phyloP scores from a whole-genome alignment of 2,888 invertebrate species.

The Himalopsyche japonica region DNA sequence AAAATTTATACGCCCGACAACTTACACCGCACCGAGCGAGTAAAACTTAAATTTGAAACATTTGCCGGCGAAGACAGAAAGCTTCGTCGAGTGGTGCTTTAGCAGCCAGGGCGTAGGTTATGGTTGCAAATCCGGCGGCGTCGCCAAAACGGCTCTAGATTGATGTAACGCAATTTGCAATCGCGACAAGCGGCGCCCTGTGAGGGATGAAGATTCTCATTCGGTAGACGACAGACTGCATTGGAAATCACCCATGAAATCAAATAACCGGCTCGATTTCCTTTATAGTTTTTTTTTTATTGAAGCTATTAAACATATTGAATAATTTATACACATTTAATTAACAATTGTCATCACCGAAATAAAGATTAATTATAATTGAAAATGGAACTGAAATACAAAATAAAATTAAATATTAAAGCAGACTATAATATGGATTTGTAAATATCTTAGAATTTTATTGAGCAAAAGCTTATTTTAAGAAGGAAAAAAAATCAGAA shows the following conservation, averaged over 20 bases:
- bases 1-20: neutral
- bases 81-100: neutral
- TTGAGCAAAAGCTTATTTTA: too few relatives aligned
- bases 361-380: too few relatives aligned
- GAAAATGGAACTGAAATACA: too few relatives aligned
- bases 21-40: neutral
- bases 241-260: conserved; percentile 24
- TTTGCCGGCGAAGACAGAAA: neutral
- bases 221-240: neutral
- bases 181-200: conserved; percentile 30
- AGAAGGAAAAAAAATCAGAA: too few relatives aligned
- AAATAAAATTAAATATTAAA: too few relatives aligned
- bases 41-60: neutral
- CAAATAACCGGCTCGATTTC: conserved; percentile 8
- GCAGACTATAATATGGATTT: too few relatives aligned
- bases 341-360: too few relatives aligned
- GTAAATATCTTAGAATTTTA: too few relatives aligned
- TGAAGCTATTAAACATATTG: neutral
- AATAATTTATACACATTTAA: too few relatives aligned
- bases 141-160: conserved; percentile 24
- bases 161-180: conserved; percentile 40
- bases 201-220: neutral
- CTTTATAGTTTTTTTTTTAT: neutral
- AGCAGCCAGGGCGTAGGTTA: conserved; percentile 14
- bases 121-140: conserved; percentile 29